phyloP scores from a whole-genome alignment of 2,113 vertebrate species.

The Protobothrops mucrosquamatus region DNA sequence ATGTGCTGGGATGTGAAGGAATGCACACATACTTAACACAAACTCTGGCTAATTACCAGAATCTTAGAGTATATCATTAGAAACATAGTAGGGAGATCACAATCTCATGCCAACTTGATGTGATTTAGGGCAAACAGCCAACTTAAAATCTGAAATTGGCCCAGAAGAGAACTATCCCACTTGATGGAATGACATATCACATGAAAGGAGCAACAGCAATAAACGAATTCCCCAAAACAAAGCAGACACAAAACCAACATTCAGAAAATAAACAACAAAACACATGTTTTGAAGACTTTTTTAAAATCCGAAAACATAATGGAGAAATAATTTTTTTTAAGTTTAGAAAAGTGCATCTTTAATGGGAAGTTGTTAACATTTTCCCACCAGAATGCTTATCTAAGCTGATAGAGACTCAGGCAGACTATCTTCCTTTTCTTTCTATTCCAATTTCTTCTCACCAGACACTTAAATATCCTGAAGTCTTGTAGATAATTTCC shows the following conservation, averaged over 20 bases:
- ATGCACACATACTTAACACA: background rate
- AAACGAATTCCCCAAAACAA: background rate
- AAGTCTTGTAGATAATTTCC: background rate
- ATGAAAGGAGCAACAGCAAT: background rate
- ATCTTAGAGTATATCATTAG: background rate
- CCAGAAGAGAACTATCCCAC: background rate
- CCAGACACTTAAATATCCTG: background rate
- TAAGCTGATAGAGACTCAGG: background rate
- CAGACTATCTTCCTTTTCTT: background rate
- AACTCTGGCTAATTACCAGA: background rate
- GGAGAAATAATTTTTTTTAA: background rate
- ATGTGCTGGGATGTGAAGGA: background rate
- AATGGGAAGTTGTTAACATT: background rate
- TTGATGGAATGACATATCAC: background rate
- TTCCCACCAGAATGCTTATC: background rate
- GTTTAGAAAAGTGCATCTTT: background rate
- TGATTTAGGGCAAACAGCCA: background rate
- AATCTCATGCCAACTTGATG: background rate
- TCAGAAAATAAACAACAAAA: background rate
- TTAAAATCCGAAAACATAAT: background rate
- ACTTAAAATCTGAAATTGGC: background rate
- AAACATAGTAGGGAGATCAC: background rate
- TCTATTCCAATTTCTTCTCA: background rate
- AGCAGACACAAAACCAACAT: background rate
- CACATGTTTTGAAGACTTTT: background rate